Conservation (phyloP, 1,140 invertebrate genomes). For the Popillia japonica region DNA sequence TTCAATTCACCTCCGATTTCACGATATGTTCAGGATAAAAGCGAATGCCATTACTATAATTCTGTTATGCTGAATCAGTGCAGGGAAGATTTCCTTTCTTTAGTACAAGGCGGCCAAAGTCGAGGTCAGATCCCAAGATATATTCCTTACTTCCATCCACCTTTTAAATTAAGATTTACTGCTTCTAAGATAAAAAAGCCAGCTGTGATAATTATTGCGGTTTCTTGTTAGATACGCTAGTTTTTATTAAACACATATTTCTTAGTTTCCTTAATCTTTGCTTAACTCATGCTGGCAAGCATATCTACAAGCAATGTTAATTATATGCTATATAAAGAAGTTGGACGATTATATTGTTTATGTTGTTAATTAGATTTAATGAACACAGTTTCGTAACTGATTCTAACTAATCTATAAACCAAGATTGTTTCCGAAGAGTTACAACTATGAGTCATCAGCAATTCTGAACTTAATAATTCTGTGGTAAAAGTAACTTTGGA, state of each 20-base stretch:
- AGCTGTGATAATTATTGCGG: neutral
- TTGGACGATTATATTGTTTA: too few species aligned
- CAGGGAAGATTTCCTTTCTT: conserved; percentile 11
- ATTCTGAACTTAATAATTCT: too few species aligned
- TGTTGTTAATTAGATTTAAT: too few species aligned
- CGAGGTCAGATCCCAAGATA: neutral
- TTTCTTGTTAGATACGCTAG: neutral
- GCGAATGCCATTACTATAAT: conserved; percentile 30
- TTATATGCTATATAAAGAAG: too few species aligned
- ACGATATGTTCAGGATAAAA: conserved; percentile 13
- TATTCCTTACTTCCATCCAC: neutral
- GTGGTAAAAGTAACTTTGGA: too few species aligned
- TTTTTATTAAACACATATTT: conserved; percentile 8
- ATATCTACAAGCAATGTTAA: neutral
- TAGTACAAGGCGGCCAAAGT: neutral
- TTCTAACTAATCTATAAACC: too few species aligned
- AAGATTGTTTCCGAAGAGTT: too few species aligned
- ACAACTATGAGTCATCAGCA: too few species aligned
- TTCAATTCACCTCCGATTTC: conserved; percentile 30
- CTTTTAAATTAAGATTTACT: conserved; percentile 24
- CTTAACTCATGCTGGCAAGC: neutral
- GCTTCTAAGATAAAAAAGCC: conserved; percentile 5
- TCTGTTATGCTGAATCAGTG: conserved; percentile 22
- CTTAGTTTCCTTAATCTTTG: neutral
- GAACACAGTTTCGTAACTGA: too few species aligned